phyloP scores from a whole-genome alignment of 2,888 invertebrate genomes.

The Torymus aiolomorphi region DNA sequence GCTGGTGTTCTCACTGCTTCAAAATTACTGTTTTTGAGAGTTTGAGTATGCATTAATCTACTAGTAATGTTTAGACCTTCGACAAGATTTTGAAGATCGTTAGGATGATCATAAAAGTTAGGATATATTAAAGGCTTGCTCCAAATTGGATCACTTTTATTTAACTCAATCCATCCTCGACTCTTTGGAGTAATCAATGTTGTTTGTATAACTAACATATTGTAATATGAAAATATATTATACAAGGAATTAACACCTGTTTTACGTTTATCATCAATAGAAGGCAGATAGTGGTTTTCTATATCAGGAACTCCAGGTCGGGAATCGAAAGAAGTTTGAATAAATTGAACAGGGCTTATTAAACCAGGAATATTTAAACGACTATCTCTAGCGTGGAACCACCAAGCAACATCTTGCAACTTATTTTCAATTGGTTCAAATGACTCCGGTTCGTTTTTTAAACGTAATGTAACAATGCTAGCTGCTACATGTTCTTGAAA shows the following conservation, averaged over 20 bases:
- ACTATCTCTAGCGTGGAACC: not conserved
- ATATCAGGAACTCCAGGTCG: constrained; percentile 32
- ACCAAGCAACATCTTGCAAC: constrained; percentile 1
- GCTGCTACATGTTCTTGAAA: constrained; percentile 30
- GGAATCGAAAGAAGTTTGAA: constrained; percentile 8
- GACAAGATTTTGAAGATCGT: not conserved
- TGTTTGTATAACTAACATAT: not conserved
- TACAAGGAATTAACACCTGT: not conserved
- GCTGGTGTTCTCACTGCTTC: constrained; percentile 3
- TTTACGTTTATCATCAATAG: not conserved
- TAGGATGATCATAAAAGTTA: not conserved
- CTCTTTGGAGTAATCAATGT: constrained; percentile 5
- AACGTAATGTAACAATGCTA: not conserved
- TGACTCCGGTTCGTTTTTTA: not conserved
- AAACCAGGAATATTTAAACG: not conserved
- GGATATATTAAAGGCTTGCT: constrained; percentile 9
- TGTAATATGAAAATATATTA: not conserved
- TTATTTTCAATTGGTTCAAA: not conserved
- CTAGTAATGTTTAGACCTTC: not conserved
- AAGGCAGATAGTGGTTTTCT: not conserved
- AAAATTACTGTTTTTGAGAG: not conserved
- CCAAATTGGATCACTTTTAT: constrained; percentile 14
- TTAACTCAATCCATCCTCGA: constrained; percentile 10
- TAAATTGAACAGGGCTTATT: constrained; percentile 2
- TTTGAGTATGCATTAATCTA: not conserved